Evolutionary conservation across 2,888 invertebrate genomes (phyloP).

Genomic region (Andrena camellia): DNA sequence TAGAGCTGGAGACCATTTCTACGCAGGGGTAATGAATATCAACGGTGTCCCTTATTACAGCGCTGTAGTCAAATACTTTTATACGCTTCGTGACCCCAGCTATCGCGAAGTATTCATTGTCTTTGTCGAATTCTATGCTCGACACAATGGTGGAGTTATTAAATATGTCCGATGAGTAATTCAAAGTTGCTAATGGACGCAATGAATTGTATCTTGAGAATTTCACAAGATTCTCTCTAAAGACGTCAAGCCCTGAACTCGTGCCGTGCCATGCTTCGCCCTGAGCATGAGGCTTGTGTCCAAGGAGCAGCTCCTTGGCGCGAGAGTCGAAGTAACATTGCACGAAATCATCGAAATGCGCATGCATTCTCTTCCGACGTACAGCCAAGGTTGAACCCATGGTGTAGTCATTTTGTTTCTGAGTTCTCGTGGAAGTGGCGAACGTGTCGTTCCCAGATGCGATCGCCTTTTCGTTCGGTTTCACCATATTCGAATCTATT

Average conservation of each 20-base stretch:
- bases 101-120: slow-evolving; percentile 97
- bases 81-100: slow-evolving; percentile 98
- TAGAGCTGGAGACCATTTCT: slow-evolving; percentile 96
- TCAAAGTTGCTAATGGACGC: slow-evolving; percentile 93
- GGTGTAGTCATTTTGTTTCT: slow-evolving; percentile 73
- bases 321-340: slow-evolving; percentile 94
- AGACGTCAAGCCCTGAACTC: slow-evolving; percentile 89
- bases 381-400: slow-evolving; percentile 87
- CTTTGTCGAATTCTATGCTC: slow-evolving; percentile 98
- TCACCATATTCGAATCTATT: slow-evolving; percentile 86
- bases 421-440: slow-evolving; percentile 63
- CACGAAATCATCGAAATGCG: slow-evolving; percentile 96
- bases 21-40: slow-evolving; percentile 96
- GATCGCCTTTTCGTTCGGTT: slow-evolving; percentile 71
- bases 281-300: slow-evolving; percentile 78
- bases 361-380: slow-evolving; percentile 91
- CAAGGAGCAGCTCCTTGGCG: slow-evolving; percentile 90
- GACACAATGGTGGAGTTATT: slow-evolving; percentile 95
- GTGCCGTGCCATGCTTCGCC: slow-evolving; percentile 74
- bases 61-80: slow-evolving; percentile 96
- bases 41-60: slow-evolving; percentile 93
- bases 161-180: slow-evolving; percentile 95
- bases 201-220: slow-evolving; percentile 93
- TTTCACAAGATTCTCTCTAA: slow-evolving; percentile 94
- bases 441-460: slow-evolving; percentile 63